Evolutionary conservation across 2,113 vertebrate genomes (phyloP).

Genomic region (Sander lucioperca): DNA sequence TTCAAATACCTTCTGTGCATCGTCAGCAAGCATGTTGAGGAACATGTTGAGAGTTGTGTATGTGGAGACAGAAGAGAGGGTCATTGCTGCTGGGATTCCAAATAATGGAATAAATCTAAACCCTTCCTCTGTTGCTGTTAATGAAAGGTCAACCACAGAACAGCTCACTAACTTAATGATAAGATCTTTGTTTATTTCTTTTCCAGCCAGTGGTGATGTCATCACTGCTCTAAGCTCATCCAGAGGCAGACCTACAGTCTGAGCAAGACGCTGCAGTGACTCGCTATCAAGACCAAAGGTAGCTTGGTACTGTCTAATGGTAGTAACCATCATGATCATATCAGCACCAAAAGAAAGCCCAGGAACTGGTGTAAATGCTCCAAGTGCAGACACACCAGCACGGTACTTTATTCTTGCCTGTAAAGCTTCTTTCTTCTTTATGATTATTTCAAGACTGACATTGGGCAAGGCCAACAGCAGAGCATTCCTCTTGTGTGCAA

Average conservation of each 20-base stretch:
- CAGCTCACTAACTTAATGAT: fast-evolving
- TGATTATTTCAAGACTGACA: constrained; percentile 8
- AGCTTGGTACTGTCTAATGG: fast-evolving
- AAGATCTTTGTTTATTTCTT: background rate
- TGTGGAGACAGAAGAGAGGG: background rate
- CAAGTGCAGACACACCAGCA: fast-evolving
- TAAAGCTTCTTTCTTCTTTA: constrained; percentile 31
- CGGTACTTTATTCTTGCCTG: background rate
- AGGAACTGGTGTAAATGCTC: background rate
- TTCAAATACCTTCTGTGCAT: background rate
- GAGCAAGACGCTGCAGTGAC: background rate
- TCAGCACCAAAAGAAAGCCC: background rate
- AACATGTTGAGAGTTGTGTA: background rate
- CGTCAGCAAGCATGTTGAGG: constrained; percentile 21
- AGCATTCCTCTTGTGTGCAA: constrained; percentile 19
- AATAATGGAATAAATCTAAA: background rate
- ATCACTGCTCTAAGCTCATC: background rate
- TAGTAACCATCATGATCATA: fast-evolving
- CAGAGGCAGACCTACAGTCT: background rate
- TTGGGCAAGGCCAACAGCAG: constrained; percentile 11
- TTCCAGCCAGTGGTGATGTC: background rate
- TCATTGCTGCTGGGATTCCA: background rate
- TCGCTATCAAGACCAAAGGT: background rate
- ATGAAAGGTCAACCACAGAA: fast-evolving
- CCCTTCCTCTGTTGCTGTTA: constrained; percentile 6